Evolutionary conservation across 2,888 invertebrate genomes (phyloP).

Genomic region (Oligia strigilis): DNA sequence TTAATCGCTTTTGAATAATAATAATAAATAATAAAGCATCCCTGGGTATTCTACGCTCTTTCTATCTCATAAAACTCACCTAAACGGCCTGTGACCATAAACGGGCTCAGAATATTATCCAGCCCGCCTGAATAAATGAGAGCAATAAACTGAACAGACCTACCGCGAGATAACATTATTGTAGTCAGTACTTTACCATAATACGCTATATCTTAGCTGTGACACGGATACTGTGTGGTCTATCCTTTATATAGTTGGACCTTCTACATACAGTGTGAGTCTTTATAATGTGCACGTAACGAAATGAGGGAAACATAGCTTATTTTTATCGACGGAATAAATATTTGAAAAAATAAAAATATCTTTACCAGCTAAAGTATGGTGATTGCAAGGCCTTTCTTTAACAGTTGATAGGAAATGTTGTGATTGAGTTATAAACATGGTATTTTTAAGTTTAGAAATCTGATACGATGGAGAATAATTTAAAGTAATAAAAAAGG

Average conservation of each 20-base stretch:
- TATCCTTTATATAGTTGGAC: neutral
- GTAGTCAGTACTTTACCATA: neutral
- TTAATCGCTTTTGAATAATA: conserved; percentile 9
- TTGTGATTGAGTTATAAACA: no score
- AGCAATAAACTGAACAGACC: conserved; percentile 10
- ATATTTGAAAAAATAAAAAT: no score
- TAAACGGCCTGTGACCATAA: conserved; percentile 3
- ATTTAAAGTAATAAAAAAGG: no score
- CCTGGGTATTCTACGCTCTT: conserved; percentile 10
- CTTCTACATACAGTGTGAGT: no score
- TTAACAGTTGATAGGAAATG: no score
- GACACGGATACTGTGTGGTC: neutral
- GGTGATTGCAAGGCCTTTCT: no score
- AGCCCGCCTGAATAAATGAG: conserved; percentile 18
- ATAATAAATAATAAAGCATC: conserved; percentile 7
- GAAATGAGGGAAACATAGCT: no score
- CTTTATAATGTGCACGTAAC: no score
- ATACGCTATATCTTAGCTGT: neutral
- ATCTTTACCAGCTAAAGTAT: no score
- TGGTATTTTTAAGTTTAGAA: no score
- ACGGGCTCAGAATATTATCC: conserved; percentile 18
- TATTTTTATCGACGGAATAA: no score
- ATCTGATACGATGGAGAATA: no score
- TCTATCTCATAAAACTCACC: conserved; percentile 4
- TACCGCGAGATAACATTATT: conserved; percentile 3